Evolutionary conservation across 2,888 invertebrate species (phyloP), one percentile per base, ranked within the genome.

Genomic region (Athalia rosae): DNA sequence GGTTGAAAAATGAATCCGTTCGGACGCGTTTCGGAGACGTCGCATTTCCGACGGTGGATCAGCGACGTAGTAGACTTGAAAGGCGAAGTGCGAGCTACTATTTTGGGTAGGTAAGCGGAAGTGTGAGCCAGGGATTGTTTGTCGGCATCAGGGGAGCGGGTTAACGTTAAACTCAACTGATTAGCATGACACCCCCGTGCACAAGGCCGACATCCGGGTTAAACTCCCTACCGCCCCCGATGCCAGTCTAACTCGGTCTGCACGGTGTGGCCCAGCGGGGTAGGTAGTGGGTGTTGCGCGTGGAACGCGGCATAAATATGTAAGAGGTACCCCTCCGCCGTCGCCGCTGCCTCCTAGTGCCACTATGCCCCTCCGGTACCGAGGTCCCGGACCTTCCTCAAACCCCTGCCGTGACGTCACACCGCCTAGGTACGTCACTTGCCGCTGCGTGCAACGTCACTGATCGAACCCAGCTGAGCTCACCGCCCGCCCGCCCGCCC

Each of bases 391-490:
- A 66, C 64, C 76, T 66, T 66, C 76, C 76, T 63, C 76, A 74
- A 74, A 59, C 28, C 47, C 61, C 48, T 28, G 15, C 41, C 74
- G 76, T 81, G 80, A 83, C 85, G 86, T 87, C 87, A 87, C 81
- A 28, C 28, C 28, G 84, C 86, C 81, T 81, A 84, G 81, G 82
- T 86, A 84, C 87, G 87, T 87, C 87, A 85, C 85, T 50, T 80
- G 79, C 83, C 28, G 28, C 28, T 83, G 85, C 84, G 84, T 84
- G 85, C 85, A 86, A 85, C 87, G 87, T 87, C 87, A 85, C 86
- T 88, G 87, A 88, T 89, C 89, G 88, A 88, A 89, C 84, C 84
- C 89, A 89, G 89, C 88, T 89, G 88, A 85, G 85, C 81, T 80
- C 79, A 82, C 56, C 71, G 56, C 61, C 9, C 80, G 81, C 78